Percentiles rank a stretch among this genome's conserved stretches.
These are phyloP conservation scores for Microctenopoma steveboyesi DNA, from an alignment of 2,797 vertebrate genomes.

Conservation along the genomic window DNA sequence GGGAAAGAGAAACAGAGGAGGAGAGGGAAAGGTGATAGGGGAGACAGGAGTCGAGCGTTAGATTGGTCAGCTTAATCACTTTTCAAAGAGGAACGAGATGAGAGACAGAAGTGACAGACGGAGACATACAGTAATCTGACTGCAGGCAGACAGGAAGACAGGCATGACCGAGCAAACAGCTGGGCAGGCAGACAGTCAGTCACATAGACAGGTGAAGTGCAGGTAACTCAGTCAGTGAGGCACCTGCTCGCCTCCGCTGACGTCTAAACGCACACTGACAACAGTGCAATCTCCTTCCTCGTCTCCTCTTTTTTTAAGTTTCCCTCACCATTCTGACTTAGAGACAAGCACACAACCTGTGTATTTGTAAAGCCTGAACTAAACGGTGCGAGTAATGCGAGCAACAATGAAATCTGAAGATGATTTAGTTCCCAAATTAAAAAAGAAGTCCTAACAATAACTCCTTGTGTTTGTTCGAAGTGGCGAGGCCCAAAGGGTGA, in stretches of 20 bases:
- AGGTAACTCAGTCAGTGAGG: conserved; percentile 21
- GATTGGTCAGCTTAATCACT: conserved; percentile 72
- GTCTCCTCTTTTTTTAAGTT: conserved; percentile 20
- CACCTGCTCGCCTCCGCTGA: conserved; percentile 49
- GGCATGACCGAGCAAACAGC: conserved; percentile 41
- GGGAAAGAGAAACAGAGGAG: conserved; percentile 48
- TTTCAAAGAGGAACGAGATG: conserved; percentile 59
- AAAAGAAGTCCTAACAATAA: conserved; percentile 34
- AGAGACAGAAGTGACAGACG: conserved; percentile 48
- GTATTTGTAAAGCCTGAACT: conserved; percentile 22
- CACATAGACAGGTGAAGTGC: conserved; percentile 23
- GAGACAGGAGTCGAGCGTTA: conserved; percentile 59
- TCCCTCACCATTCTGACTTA: conserved; percentile 5
- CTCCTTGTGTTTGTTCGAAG: conserved; percentile 42
- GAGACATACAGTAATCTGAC: conserved; percentile 27
- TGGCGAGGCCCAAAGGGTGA: conserved; percentile 51
- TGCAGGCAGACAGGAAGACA: conserved; percentile 51
- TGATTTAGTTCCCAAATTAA: conserved; percentile 46
- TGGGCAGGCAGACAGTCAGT: conserved; percentile 45
- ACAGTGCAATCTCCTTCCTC: conserved; percentile 1
- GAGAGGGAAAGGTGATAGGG: conserved; percentile 63
- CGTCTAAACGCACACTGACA: conserved; percentile 14
- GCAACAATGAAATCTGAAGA: conserved; percentile 46
- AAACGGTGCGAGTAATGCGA: conserved; percentile 27
- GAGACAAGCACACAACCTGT: background rate